Evolutionary conservation across 2,797 vertebrate genomes (phyloP).

Genomic region (Parotocinclus haroldoi): DNA sequence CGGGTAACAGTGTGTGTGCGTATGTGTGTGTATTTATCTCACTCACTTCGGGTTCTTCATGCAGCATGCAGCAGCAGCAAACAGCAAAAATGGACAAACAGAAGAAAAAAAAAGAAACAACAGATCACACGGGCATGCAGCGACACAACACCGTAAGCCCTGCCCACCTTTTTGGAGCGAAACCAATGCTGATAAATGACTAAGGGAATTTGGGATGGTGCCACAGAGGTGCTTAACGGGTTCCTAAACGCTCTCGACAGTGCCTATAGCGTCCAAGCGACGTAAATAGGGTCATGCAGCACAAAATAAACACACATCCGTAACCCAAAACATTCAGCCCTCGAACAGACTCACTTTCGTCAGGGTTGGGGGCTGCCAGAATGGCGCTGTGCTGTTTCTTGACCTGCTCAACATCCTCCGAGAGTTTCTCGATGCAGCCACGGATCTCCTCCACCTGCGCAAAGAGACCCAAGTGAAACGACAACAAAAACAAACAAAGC

Average conservation of each 20-base stretch:
- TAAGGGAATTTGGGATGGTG: no score
- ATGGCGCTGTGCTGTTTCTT: conserved; percentile 97
- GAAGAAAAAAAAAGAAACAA: conserved; percentile 34
- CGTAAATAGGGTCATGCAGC: conserved; percentile 34
- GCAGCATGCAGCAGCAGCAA: conserved; percentile 42
- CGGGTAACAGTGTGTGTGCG: background rate
- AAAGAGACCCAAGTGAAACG: background rate
- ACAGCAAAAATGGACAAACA: conserved; percentile 30
- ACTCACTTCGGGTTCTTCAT: conserved; percentile 45
- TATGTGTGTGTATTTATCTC: background rate
- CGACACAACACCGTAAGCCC: background rate
- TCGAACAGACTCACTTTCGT: conserved; percentile 80
- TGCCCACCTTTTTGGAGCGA: no score
- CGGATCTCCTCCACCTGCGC: conserved; percentile 89
- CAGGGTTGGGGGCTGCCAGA: conserved; percentile 88
- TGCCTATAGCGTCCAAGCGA: no score
- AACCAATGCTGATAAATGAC: no score
- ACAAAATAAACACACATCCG: background rate
- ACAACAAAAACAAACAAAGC: no score
- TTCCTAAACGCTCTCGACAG: no score
- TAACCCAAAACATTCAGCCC: background rate
- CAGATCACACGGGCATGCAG: conserved; percentile 50
- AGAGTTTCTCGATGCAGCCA: conserved; percentile 91
- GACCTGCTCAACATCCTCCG: conserved; percentile 91
- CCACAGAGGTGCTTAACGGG: no score